Base-by-base conservation (phyloP, 2,888 invertebrate genomes). In the Syrista parreyssii region DNA sequence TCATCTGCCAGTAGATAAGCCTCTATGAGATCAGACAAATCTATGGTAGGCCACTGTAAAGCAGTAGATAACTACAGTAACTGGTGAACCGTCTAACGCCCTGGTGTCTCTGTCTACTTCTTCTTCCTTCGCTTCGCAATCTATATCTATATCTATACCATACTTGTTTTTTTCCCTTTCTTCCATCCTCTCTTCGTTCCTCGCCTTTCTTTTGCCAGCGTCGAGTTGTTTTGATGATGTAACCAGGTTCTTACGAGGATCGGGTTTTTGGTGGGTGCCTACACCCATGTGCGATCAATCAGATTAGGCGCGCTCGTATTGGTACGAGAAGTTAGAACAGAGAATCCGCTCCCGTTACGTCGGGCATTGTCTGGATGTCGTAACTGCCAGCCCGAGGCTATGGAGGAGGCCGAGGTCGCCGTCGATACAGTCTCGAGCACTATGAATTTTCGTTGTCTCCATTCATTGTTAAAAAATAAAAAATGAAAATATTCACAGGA, bases 341-440 rank as follows among this genome's bases (percentile, higher is more conserved):
- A 71, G 71, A 71, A 71, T 71, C 71, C 71, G 71, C 71, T 71
- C 71, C 71, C 71, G 71, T 71, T 71, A 71, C 71, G 71, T 33
- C 71, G 32, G 71, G 71, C 71, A 71, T 71, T 71, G 71, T 71
- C 71, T 71, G n/a, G 71, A 23, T 71, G 31, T 31, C 71, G 71
- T 71, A 71, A 71, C 71, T 71, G 31, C 0, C 32, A 9, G 32
- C 71, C 55, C 23, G 55, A 23, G 55, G 55, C 55, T 55, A 55
- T 23, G 55, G 55, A 55, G 55, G 55, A 55, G 55, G 55, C 55
- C 55, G 55, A 55, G 55, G 55, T 23, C 40, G 40, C 4, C 40
- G 40, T 40, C 55, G 55, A 55, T 55, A 55, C 55, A 55, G 40
- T 40, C 23, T 4, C 40, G 40, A 23, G 55, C 23, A 55, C 55